Conservation (phyloP, 2,113 vertebrate species). For the Suricata suricatta region DNA sequence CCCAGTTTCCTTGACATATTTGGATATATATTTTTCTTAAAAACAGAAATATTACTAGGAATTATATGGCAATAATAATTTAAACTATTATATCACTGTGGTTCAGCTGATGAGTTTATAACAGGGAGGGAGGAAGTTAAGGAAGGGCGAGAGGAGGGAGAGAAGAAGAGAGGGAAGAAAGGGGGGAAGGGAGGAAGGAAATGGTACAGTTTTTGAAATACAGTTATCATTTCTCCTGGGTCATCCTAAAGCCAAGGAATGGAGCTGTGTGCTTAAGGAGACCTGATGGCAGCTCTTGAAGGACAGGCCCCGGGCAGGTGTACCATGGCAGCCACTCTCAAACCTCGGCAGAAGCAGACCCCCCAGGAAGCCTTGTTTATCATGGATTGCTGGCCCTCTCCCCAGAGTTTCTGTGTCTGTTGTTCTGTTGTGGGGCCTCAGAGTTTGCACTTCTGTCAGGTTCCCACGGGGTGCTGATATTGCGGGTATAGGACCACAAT, state of each 20-base stretch:
- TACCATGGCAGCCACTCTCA: neutral
- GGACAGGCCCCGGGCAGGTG: too few relatives aligned
- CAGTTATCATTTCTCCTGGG: neutral
- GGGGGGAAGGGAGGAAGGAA: too few relatives aligned
- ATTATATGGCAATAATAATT: neutral
- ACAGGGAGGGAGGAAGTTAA: neutral
- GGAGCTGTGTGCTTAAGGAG: neutral
- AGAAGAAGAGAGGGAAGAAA: neutral
- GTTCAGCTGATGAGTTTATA: neutral
- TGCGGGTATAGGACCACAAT: neutral
- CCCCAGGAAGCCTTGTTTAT: neutral
- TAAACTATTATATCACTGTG: neutral
- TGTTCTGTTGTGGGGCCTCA: neutral
- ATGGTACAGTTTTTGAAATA: neutral
- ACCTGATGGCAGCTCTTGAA: neutral
- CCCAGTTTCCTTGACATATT: neutral
- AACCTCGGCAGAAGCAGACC: neutral
- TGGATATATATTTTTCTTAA: neutral
- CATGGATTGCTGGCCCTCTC: neutral
- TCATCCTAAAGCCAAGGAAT: neutral
- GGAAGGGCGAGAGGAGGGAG: neutral
- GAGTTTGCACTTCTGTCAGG: neutral
- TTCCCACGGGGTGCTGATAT: neutral
- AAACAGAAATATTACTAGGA: neutral
- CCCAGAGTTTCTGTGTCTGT: neutral